Evolutionary conservation across 2,113 vertebrate species (phyloP).

Genomic region (Anoura caudifer): DNA sequence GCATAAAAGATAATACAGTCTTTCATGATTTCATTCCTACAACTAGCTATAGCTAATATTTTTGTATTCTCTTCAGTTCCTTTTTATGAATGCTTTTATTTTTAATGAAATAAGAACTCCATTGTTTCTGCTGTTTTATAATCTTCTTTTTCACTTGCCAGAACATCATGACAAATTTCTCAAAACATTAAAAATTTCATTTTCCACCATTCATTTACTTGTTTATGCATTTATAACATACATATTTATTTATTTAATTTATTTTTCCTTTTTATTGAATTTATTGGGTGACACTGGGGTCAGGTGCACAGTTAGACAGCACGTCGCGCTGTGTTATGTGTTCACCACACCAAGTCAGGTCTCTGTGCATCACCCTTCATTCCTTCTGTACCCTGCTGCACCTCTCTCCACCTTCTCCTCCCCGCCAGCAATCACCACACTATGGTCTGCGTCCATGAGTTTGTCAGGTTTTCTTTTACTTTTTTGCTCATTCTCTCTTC

Average conservation of each 20-base stretch:
- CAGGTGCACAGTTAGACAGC: too few relatives aligned
- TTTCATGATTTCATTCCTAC: background rate
- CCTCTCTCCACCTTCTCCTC: too few relatives aligned
- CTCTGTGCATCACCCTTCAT: too few relatives aligned
- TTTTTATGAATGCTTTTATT: constrained; percentile 10
- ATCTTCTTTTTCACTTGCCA: background rate
- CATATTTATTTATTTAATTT: background rate
- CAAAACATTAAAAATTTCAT: background rate
- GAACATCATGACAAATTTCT: background rate
- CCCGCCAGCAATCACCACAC: too few relatives aligned
- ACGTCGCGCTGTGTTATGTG: too few relatives aligned
- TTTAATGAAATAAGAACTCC: background rate
- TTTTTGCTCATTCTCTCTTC: too few relatives aligned
- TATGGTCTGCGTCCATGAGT: too few relatives aligned
- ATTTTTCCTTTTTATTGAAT: too few relatives aligned
- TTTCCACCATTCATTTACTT: background rate
- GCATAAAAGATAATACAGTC: background rate
- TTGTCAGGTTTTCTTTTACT: too few relatives aligned
- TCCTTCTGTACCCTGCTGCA: too few relatives aligned
- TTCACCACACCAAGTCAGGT: too few relatives aligned
- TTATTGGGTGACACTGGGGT: too few relatives aligned
- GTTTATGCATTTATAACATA: background rate
- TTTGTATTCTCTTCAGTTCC: background rate
- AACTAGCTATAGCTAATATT: background rate
- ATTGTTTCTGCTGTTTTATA: background rate